Evolutionary conservation across 2,888 invertebrate genomes (phyloP).

Genomic region (Eilema caniola): DNA sequence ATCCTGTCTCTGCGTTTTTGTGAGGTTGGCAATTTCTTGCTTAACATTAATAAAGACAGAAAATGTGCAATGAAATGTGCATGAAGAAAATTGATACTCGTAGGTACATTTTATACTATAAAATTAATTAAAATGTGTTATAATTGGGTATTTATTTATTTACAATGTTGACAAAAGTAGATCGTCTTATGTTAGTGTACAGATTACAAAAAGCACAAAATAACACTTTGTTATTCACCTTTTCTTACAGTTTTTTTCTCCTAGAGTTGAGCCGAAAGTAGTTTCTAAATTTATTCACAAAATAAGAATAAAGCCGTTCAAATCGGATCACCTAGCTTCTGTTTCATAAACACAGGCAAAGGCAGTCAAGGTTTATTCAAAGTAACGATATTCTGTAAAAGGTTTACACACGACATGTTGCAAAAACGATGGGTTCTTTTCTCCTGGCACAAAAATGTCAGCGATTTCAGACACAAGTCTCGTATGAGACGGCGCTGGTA

Average conservation of each 20-base stretch:
- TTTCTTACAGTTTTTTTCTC: background rate
- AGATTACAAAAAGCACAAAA: conserved; percentile 23
- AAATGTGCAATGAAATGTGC: too few relatives aligned
- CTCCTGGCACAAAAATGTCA: conserved; percentile 48
- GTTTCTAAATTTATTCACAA: conserved; percentile 32
- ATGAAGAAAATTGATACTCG: too few relatives aligned
- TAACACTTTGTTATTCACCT: background rate
- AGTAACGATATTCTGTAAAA: conserved; percentile 36
- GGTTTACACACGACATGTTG: conserved; percentile 32
- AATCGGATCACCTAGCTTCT: conserved; percentile 8
- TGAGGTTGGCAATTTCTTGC: too few relatives aligned
- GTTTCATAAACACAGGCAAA: conserved; percentile 15
- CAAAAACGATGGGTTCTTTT: conserved; percentile 47
- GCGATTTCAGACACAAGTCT: conserved; percentile 66
- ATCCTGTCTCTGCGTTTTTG: too few relatives aligned
- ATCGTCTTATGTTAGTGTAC: too few relatives aligned
- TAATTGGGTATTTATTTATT: too few relatives aligned
- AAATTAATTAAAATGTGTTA: too few relatives aligned
- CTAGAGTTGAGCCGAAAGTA: background rate
- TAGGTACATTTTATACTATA: too few relatives aligned
- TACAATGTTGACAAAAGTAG: too few relatives aligned
- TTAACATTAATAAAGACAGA: too few relatives aligned
- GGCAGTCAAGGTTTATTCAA: conserved; percentile 20
- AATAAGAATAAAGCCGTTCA: conserved; percentile 6
- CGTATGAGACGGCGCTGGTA: conserved; percentile 68